A percentile compares a stretch with the other conserved stretches of the same genome.
Conservation (phyloP, 2,888 invertebrate species). For the Syritta pipiens region DNA sequence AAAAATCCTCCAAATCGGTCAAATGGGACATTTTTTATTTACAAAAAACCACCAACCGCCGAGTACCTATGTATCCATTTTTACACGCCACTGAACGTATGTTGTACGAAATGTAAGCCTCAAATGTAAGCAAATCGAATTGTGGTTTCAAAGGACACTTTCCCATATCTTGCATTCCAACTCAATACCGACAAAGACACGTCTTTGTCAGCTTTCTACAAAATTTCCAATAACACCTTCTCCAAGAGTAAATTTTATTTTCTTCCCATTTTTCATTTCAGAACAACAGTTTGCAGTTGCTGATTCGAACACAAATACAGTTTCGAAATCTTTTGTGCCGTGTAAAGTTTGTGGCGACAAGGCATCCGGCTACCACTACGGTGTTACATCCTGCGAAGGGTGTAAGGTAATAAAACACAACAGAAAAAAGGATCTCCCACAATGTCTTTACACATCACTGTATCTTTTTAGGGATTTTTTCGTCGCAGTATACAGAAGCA, state of each 20-base stretch:
- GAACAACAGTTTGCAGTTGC: slow-evolving; percentile 87
- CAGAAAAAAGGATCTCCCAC: not conserved
- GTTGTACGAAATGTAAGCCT: too few species aligned
- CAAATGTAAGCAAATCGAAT: too few species aligned
- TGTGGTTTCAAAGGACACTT: too few species aligned
- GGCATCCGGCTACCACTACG: slow-evolving; percentile 95
- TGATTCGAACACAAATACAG: slow-evolving; percentile 88
- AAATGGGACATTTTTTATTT: too few species aligned
- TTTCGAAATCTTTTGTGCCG: slow-evolving; percentile 92
- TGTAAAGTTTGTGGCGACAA: slow-evolving; percentile 99
- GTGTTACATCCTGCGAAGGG: slow-evolving; percentile 98
- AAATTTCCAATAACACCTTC: too few species aligned
- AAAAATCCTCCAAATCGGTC: too few species aligned
- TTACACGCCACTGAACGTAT: too few species aligned
- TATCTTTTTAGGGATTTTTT: slow-evolving; percentile 92
- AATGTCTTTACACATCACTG: not conserved
- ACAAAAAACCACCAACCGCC: too few species aligned
- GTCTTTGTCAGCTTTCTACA: too few species aligned
- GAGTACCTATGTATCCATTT: too few species aligned
- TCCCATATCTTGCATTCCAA: too few species aligned
- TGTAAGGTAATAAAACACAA: slow-evolving; percentile 93
- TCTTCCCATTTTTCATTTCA: slow-evolving; percentile 76
- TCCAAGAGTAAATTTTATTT: not conserved
- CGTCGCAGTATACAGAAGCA: slow-evolving; percentile 97
- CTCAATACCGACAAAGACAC: too few species aligned